phyloP scores from a whole-genome alignment of 2,113 vertebrate genomes.

The Mandrillus leucophaeus region DNA sequence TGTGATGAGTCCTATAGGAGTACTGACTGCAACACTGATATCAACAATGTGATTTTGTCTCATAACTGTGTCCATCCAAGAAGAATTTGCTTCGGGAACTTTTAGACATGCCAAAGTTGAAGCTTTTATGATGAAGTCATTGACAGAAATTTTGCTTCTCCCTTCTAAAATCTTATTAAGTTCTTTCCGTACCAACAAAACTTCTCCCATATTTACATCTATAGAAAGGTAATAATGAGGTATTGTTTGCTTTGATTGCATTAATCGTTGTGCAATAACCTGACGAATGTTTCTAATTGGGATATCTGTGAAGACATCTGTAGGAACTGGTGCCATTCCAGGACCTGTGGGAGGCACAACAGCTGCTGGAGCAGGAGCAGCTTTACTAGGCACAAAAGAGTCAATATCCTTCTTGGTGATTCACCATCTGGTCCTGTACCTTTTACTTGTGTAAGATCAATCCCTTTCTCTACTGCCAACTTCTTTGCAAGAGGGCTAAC shows the following conservation, averaged over 20 bases:
- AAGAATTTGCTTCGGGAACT: constrained; percentile 98
- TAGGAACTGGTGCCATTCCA: constrained; percentile 81
- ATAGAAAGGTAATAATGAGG: constrained; percentile 99
- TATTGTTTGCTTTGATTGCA: constrained; percentile 99
- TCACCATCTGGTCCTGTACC: constrained; percentile 97
- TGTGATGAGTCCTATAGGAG: constrained; percentile 94
- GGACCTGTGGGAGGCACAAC: constrained; percentile 78
- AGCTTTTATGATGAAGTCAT: constrained; percentile 98
- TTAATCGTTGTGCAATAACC: constrained; percentile 97
- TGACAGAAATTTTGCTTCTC: constrained; percentile 95
- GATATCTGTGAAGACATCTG: constrained; percentile 95
- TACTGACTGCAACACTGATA: constrained; percentile 95
- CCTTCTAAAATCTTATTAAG: constrained; percentile 95
- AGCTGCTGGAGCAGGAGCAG: constrained; percentile 83
- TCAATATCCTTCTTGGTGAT: constrained; percentile 96
- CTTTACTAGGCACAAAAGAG: constrained; percentile 92
- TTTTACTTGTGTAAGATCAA: constrained; percentile 92
- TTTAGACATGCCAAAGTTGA: constrained; percentile 96
- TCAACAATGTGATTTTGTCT: constrained; percentile 98
- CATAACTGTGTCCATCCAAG: constrained; percentile 98
- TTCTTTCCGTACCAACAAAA: constrained; percentile 93
- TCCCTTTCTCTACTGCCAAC: constrained; percentile 94
- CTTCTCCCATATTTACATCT: constrained; percentile 96
- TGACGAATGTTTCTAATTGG: constrained; percentile 96
- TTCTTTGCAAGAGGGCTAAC: constrained; percentile 96